Evolutionary conservation across 2,888 invertebrate genomes (phyloP), one percentile per base, ranked within the genome.

Genomic region (Ctenicera cuprea): DNA sequence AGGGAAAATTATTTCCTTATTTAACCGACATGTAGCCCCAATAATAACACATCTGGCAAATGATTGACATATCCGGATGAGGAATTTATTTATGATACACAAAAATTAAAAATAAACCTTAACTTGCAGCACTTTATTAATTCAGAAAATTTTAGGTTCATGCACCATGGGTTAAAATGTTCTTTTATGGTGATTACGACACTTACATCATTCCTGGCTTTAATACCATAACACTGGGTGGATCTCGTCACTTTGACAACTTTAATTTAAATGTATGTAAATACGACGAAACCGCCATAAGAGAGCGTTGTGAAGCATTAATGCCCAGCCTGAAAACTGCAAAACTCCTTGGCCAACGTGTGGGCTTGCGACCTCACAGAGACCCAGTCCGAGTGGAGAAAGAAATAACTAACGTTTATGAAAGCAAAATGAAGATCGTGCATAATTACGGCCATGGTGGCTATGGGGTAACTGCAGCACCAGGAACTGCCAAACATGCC

Each of bases 371-470:
- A 74, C 98, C 98, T 0, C 94, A 96, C 83, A 90, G 97, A 62
- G 88, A 89, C 81, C 89, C 91, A 45, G 91, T 94, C 20, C 88
- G 96, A 80, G 92, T 97, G 76, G 95, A 95, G 82, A 87, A 89
- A 0, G 94, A 95, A 83, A 77, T 81, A 22, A 75, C 85, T 20
- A 76, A 77, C n/a, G 69, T 76, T 37, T 76, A 85, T 11, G 90
- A 90, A 0, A 84, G 88, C 77, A 88, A 85, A 76, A 75, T 88
- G 0, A 90, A 92, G 89, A 89, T 97, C 37, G 93, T 98, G 5
- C 98, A 98, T 85, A 96, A 97, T 86, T 98, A 98, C 84, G 98
- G 98, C 0, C 98, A 98, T 85, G 97, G 97, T 0, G 97, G 97
- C 0, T 97, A 97, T 84, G 98, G 98, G 0, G 94, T 98, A 0